These are phyloP conservation scores for Tonatia bakeri DNA, from an alignment of 2,113 vertebrate genomes.

Conservation along the genomic window DNA sequence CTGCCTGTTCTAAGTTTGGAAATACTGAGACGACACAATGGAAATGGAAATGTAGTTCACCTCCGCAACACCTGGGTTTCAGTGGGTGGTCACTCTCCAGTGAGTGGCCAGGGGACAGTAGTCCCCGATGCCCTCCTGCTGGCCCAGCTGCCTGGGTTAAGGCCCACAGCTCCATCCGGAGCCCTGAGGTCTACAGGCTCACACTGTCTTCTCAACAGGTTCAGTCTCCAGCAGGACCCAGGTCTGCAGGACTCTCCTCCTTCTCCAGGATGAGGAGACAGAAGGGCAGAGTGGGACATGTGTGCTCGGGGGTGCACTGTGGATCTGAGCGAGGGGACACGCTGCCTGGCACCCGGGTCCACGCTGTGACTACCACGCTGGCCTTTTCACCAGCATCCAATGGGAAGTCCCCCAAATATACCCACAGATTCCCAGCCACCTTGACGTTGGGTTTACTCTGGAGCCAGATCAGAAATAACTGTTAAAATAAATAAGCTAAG, in stretches of 20 bases:
- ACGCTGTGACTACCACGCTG: no score
- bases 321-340: background rate
- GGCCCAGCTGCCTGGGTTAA: background rate
- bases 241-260: background rate
- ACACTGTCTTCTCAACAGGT: background rate
- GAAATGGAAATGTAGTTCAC: rapidly evolving
- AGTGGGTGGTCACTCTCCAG: background rate
- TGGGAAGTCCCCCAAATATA: background rate
- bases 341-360: background rate
- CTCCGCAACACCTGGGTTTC: background rate
- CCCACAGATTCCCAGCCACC: background rate
- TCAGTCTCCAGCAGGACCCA: background rate
- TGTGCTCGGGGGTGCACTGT: rapidly evolving
- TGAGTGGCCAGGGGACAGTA: background rate
- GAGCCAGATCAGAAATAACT: background rate
- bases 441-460: background rate
- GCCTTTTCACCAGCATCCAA: background rate
- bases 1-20: background rate
- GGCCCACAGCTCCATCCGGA: background rate
- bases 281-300: background rate
- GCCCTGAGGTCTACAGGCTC: no score
- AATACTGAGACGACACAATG: background rate
- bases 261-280: background rate
- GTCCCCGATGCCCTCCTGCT: background rate
- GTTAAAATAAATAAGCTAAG: background rate